Evolutionary conservation across 2,113 vertebrate genomes (phyloP).

Genomic region (Mustela lutreola): DNA sequence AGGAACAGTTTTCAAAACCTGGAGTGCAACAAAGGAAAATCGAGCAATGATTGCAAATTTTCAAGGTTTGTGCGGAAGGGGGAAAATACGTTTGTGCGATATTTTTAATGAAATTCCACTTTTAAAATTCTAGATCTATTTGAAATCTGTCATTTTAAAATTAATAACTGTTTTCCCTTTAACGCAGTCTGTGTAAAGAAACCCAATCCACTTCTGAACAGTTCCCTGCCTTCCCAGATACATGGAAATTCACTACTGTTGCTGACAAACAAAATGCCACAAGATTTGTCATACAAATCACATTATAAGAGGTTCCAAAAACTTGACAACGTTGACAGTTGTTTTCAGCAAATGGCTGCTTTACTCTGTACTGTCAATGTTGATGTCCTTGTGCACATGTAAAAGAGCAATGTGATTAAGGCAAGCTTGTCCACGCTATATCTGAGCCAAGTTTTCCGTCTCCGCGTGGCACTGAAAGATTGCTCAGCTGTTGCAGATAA

Average conservation of each 20-base stretch:
- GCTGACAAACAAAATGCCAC: slow-evolving; percentile 87
- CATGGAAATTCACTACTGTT: slow-evolving; percentile 82
- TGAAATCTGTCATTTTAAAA: slow-evolving; percentile 77
- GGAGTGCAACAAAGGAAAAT: slow-evolving; percentile 64
- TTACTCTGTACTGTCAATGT: slow-evolving; percentile 90
- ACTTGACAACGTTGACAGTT: slow-evolving; percentile 91
- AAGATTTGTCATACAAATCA: slow-evolving; percentile 87
- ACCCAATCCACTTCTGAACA: slow-evolving; percentile 66
- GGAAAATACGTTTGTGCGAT: neutral
- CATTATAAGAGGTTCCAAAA: slow-evolving; percentile 89
- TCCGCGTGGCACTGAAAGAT: slow-evolving; percentile 89
- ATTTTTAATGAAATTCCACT: slow-evolving; percentile 62
- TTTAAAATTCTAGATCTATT: slow-evolving; percentile 60
- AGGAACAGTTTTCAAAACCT: slow-evolving; percentile 60
- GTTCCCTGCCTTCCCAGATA: slow-evolving; percentile 76
- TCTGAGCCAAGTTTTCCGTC: slow-evolving; percentile 91
- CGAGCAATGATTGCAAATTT: neutral
- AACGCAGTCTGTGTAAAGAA: slow-evolving; percentile 79
- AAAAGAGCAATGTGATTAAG: slow-evolving; percentile 92
- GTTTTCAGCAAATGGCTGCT: slow-evolving; percentile 92
- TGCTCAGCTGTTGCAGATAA: slow-evolving; percentile 92
- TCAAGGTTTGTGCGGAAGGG: slow-evolving; percentile 37
- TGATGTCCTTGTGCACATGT: slow-evolving; percentile 90
- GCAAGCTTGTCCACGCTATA: slow-evolving; percentile 90
- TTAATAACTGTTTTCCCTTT: slow-evolving; percentile 78